Evolutionary conservation across 2,888 invertebrate species (phyloP), one percentile per base, ranked within the genome.

Genomic region (Brenthis ino): DNA sequence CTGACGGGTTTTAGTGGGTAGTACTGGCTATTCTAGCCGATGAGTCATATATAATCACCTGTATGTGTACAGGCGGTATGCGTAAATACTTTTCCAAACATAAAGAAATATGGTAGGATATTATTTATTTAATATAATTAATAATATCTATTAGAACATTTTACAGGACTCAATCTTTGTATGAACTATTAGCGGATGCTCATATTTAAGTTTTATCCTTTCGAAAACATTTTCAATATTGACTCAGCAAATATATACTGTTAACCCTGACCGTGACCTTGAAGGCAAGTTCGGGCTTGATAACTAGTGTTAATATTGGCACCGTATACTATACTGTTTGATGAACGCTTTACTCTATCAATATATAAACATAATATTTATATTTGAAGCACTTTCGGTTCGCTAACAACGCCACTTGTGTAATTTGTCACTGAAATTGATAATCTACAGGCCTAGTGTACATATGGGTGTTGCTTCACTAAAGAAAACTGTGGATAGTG

Each of bases 281-380:
- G 83, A 74, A 75, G 77, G 75, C 80, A 84, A 84, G 87, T 87
- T 88, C 86, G 88, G 82, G 82, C 80, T 82, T 83, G 93, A 92
- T 91, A 93, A 88, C 88, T 85, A 91, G 89, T 87, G 93, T 91
- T 93, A 92, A 93, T 93, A 93, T 93, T 93, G 91, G 90, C 91
- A 88, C 77, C 89, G 86, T 83, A 88, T 83, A 89, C 89, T 80
- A 81, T 78, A 76, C 79, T 91, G 91, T 93, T 92, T 93, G 92
- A 87, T 85, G 85, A 88, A 84, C 91, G 90, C 89, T 91, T 85
- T 81, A 82, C 91, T 91, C 89, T 93, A 92, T 92, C 92, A 93
- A 93, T 92, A 92, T 91, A 91, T 92, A 92, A 90, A 93, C 91
- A 92, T 86, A 89, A 91, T 92, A 91, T 93, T 92, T 92, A 91